Evolutionary conservation across 2,113 vertebrate species (phyloP).

Genomic region (Dasyprocta punctata): DNA sequence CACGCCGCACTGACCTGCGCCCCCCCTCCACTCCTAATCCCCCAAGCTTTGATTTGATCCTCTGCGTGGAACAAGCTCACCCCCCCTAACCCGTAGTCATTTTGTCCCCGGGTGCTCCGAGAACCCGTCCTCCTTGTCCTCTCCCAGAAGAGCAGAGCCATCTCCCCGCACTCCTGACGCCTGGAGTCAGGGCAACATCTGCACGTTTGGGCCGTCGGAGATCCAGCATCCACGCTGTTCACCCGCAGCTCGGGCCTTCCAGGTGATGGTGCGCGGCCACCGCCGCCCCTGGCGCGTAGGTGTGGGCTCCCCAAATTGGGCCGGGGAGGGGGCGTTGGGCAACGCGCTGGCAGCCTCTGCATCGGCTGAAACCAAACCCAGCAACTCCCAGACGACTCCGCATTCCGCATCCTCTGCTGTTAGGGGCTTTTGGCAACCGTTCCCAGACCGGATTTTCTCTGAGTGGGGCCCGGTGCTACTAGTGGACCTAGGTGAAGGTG

Average conservation of each 20-base stretch:
- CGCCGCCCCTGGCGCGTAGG: slow-evolving; percentile 39
- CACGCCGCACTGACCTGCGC: slow-evolving; percentile 87
- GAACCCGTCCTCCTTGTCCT: slow-evolving; percentile 42
- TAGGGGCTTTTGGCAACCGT: slow-evolving; percentile 5
- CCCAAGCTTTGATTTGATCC: slow-evolving; percentile 82
- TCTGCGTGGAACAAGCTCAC: slow-evolving; percentile 63
- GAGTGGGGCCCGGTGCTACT: background rate
- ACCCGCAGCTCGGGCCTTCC: slow-evolving; percentile 45
- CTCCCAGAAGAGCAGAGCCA: slow-evolving; percentile 42
- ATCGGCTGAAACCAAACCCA: background rate
- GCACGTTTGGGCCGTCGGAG: slow-evolving; percentile 65
- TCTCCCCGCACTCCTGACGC: slow-evolving; percentile 11
- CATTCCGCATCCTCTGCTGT: background rate
- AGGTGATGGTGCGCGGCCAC: slow-evolving; percentile 71
- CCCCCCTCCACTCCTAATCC: slow-evolving; percentile 71
- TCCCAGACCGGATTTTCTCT: background rate
- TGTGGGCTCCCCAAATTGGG: slow-evolving; percentile 51
- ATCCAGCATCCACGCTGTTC: slow-evolving; percentile 61
- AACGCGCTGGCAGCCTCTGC: background rate
- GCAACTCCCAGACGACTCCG: background rate
- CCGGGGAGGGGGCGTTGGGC: background rate
- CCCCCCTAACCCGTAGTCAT: slow-evolving; percentile 53
- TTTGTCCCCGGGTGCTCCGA: slow-evolving; percentile 63
- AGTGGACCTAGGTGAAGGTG: background rate
- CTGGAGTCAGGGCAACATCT: background rate